phyloP scores from a whole-genome alignment of 2,888 invertebrate species.

The Drosophila paracracens region DNA sequence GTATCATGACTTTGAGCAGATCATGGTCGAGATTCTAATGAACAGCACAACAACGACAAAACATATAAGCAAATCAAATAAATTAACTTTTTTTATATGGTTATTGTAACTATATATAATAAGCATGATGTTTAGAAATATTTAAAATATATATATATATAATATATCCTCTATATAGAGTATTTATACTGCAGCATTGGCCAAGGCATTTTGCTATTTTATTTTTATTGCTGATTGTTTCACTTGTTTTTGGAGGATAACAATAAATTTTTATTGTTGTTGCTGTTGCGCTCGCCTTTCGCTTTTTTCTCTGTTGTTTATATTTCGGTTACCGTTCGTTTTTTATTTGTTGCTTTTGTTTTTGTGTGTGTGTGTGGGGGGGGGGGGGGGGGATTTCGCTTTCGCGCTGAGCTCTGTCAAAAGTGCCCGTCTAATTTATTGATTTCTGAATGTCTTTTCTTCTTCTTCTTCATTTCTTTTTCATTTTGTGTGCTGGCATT shows the following conservation, averaged over 20 bases:
- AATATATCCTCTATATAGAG: conserved; percentile 12
- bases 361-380: conserved; percentile 3
- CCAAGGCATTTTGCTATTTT: conserved; percentile 16
- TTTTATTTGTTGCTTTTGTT: conserved; percentile 15
- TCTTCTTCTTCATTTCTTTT: conserved; percentile 9
- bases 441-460: conserved; percentile 54
- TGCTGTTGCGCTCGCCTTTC: conserved; percentile 56
- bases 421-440: conserved; percentile 54
- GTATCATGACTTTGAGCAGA: background rate
- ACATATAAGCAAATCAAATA: background rate
- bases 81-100: background rate
- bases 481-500: conserved; percentile 22
- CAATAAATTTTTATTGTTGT: conserved; percentile 78
- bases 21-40: background rate
- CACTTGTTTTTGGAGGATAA: conserved; percentile 69
- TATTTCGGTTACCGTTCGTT: conserved; percentile 42
- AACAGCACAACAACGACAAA: background rate
- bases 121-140: background rate
- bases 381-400: conserved; percentile 9
- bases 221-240: conserved; percentile 79
- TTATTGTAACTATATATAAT: background rate
- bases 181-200: conserved; percentile 12
- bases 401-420: conserved; percentile 33
- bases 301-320: conserved; percentile 46
- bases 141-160: background rate